phyloP scores from a whole-genome alignment of 64 coral and sea anemone genomes.

The Dendrophyllia cribrosa region DNA sequence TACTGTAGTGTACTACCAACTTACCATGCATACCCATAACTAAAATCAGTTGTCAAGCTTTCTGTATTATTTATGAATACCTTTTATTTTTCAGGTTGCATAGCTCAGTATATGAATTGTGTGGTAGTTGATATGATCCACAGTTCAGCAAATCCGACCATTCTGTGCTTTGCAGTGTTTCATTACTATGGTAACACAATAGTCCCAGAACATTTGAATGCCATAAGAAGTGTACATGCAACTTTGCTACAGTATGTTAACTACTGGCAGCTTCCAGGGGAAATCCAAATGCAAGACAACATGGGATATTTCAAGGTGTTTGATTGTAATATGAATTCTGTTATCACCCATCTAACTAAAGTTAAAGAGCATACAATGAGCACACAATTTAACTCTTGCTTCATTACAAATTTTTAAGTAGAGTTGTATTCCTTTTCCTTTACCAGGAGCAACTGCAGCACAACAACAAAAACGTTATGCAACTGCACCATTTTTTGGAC shows the following conservation, averaged over 20 bases:
- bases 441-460: not conserved
- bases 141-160: slow-evolving; percentile 37
- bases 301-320: slow-evolving; percentile 13
- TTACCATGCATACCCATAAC: no score
- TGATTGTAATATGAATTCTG: not conserved
- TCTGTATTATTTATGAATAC: not conserved
- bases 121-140: slow-evolving; percentile 72
- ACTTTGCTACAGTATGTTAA: slow-evolving; percentile 39
- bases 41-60: not conserved
- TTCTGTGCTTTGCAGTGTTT: slow-evolving; percentile 52
- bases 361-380: no score
- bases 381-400: no score
- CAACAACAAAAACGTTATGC: not conserved
- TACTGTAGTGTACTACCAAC: no score
- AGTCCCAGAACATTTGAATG: slow-evolving; percentile 2
- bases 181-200: slow-evolving; percentile 19
- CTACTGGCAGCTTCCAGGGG: not conserved
- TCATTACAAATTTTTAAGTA: no score
- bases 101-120: slow-evolving; percentile 70
- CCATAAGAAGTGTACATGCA: not conserved
- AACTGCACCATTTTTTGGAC: not conserved
- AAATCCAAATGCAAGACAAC: not conserved
- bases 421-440: not conserved
- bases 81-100: slow-evolving; percentile 40
- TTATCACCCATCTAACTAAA: no score